Conservation (phyloP, 2,888 invertebrate genomes). For the Drosophila meridiana region DNA sequence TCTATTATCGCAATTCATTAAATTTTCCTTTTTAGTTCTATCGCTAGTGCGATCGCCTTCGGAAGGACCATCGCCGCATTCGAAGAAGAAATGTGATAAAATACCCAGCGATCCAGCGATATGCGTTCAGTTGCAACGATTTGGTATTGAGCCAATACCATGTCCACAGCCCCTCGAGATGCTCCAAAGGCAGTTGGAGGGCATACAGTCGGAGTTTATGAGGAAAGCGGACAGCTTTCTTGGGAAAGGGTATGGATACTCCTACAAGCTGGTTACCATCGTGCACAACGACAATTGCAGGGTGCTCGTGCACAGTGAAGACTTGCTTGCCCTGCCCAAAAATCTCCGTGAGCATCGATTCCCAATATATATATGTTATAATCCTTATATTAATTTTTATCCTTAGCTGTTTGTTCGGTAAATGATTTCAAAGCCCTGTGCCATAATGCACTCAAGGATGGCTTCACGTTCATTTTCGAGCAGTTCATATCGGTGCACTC, state of each 20-base stretch:
- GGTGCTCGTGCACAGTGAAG: conserved; percentile 55
- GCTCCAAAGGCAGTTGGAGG: conserved; percentile 39
- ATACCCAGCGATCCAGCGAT: neutral
- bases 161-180: conserved; percentile 29
- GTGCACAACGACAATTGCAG: conserved; percentile 45
- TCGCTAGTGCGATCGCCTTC: too few species aligned
- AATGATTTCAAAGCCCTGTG: conserved; percentile 57
- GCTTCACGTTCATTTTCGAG: conserved; percentile 34
- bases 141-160: neutral
- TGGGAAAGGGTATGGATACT: neutral
- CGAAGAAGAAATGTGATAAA: neutral
- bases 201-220: conserved; percentile 60
- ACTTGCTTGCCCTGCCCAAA: conserved; percentile 51
- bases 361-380: too few species aligned
- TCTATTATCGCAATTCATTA: neutral
- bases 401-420: conserved; percentile 45
- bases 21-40: neutral
- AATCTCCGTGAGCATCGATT: conserved; percentile 55
- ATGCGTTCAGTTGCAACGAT: neutral
- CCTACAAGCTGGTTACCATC: conserved; percentile 65
- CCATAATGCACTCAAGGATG: conserved; percentile 31
- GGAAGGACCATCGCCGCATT: neutral
- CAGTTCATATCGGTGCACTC: conserved; percentile 26
- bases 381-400: neutral
- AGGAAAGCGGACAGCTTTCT: neutral